Percentiles rank a stretch among this genome's conserved stretches.
These are phyloP conservation scores for Pogona vitticeps DNA, from an alignment of 2,113 vertebrate species.

Conservation along the genomic window DNA sequence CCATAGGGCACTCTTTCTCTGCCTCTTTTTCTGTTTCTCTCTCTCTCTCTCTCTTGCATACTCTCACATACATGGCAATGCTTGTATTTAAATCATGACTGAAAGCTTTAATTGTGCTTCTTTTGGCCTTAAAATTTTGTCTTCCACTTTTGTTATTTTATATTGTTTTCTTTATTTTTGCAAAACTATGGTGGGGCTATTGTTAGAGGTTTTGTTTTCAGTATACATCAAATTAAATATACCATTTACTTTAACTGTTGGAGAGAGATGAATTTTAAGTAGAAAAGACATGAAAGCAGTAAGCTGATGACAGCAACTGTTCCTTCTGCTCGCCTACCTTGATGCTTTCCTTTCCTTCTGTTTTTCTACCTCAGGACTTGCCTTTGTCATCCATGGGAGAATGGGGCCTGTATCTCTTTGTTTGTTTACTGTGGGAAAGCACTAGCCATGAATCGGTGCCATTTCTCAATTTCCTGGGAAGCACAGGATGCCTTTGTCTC, in stretches of 20 bases:
- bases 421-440: slow-evolving; percentile 22
- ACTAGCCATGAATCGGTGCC: not conserved
- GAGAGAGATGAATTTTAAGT: too few species aligned
- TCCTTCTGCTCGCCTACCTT: not conserved
- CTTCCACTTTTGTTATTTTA: not conserved
- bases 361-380: not conserved
- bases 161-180: not conserved
- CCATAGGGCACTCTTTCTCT: too few species aligned
- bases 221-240: too few species aligned
- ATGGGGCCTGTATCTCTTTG: slow-evolving; percentile 4
- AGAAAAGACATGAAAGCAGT: not conserved
- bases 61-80: too few species aligned
- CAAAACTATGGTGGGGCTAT: too few species aligned
- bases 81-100: not conserved
- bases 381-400: not conserved
- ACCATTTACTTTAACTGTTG: too few species aligned
- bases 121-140: not conserved
- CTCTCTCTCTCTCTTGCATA: too few species aligned
- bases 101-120: not conserved
- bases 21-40: too few species aligned
- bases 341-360: not conserved
- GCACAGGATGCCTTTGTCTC: slow-evolving; percentile 1
- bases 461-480: slow-evolving; percentile 1
- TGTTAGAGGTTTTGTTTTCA: too few species aligned
- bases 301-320: not conserved